These are phyloP conservation scores for Pantherophis alleghaniensis DNA, from an alignment of 2,797 vertebrate genomes.

Conservation along the genomic window DNA sequence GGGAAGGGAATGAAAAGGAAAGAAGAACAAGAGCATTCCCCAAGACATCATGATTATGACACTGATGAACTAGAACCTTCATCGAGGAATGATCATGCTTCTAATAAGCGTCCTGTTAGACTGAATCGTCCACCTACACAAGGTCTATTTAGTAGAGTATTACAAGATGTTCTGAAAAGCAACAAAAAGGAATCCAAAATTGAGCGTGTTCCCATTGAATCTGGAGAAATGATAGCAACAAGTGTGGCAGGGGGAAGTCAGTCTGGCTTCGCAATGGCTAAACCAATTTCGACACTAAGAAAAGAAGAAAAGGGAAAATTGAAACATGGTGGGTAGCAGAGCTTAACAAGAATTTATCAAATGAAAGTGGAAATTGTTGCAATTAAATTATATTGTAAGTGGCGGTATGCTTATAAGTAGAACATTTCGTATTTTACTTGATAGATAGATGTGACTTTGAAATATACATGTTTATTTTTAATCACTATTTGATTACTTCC, in stretches of 20 bases:
- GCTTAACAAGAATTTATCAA: not conserved
- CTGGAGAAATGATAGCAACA: conserved; percentile 48
- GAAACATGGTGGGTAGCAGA: conserved; percentile 61
- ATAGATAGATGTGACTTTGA: not conserved
- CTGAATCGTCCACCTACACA: conserved; percentile 68
- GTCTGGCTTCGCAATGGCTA: conserved; percentile 36
- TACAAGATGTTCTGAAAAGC: conserved; percentile 77
- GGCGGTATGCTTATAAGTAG: not conserved
- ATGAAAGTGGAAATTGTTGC: not conserved
- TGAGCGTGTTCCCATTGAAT: conserved; percentile 30
- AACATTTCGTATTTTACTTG: not conserved
- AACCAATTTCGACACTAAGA: conserved; percentile 29
- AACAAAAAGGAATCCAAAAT: conserved; percentile 62
- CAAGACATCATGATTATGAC: conserved; percentile 57
- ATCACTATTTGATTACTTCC: not conserved
- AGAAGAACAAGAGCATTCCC: conserved; percentile 74
- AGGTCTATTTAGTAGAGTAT: conserved; percentile 78
- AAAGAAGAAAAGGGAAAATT: conserved; percentile 59
- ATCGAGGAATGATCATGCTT: conserved; percentile 68
- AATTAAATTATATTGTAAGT: not conserved
- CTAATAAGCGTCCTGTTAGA: conserved; percentile 79
- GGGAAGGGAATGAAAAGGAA: conserved; percentile 85
- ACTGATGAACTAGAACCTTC: conserved; percentile 59
- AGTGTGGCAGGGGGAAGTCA: conserved; percentile 26
- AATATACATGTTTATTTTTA: not conserved